Evolutionary conservation across 2,888 invertebrate genomes (phyloP), one percentile per base, ranked within the genome.

Genomic region (Mystacides longicornis): DNA sequence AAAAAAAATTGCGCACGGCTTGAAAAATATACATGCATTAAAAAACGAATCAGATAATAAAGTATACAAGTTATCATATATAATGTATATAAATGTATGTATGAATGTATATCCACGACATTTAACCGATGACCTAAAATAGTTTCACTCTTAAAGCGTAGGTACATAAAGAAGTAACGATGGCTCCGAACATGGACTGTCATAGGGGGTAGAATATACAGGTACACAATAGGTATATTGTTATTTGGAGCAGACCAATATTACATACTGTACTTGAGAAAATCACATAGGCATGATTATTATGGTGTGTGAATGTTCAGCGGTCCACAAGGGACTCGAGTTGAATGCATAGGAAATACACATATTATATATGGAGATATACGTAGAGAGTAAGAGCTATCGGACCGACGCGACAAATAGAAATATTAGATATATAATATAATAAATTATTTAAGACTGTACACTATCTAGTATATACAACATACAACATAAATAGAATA

Each of bases 401-500:
- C 75, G 75, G 75, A 76, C 73, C 75, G 76, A 76, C 73, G 75
- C 77, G 77, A 77, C 77, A n/a, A n/a, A n/a, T 74, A 77, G 76
- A 77, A 3, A 37, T 37, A 37, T n/a, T n/a, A n/a, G n/a, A n/a
- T n/a, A n/a, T n/a, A n/a, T n/a, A n/a, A n/a, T n/a, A n/a, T n/a
- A n/a, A n/a, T 76, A 76, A 77, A 57, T 77, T 77, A 76, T 76
- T 77, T 74, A 75, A 75, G 77, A 76, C 77, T 77, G 77, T 77
- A 77, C 77, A 77, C 77, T 77, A 77, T 77, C 77, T 77, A 77
- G 75, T 77, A 77, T 77, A 76, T 77, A 77, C 77, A 77, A 75
- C 68, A 37, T 37, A n/a, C n/a, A n/a, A n/a, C n/a, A n/a, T n/a
- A n/a, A 37, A 37, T 37, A 27, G 5, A 69, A 64, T 48, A 20